A percentile compares a stretch with the other conserved stretches of the same genome.
Conservation (phyloP, 2,888 invertebrate genomes). For the Stenodera caucasica region DNA sequence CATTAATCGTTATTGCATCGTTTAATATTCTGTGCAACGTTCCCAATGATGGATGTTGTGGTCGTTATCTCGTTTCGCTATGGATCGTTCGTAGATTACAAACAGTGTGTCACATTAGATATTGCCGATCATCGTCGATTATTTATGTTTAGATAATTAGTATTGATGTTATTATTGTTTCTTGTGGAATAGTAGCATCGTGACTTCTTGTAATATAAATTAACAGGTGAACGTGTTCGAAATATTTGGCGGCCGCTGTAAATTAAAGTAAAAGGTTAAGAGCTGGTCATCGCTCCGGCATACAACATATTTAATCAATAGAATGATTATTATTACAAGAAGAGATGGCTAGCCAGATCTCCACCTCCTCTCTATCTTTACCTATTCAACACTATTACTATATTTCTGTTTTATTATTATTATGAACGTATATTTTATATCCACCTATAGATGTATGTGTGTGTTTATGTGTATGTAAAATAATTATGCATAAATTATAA, state of each 20-base stretch:
- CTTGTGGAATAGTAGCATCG: slow-evolving; percentile 28
- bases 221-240: slow-evolving; percentile 28
- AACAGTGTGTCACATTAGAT: too few relatives aligned
- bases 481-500: slow-evolving; percentile 42
- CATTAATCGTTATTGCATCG: not conserved
- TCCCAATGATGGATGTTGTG: not conserved
- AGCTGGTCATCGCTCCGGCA: slow-evolving; percentile 25
- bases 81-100: slow-evolving; percentile 1
- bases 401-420: not conserved
- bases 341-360: slow-evolving; percentile 8
- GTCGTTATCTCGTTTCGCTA: slow-evolving; percentile 1
- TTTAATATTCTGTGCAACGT: slow-evolving; percentile 4
- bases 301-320: slow-evolving; percentile 21
- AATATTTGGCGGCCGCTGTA: slow-evolving; percentile 37
- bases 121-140: too few relatives aligned
- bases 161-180: too few relatives aligned
- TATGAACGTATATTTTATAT: not conserved
- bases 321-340: slow-evolving; percentile 24
- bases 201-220: slow-evolving; percentile 25
- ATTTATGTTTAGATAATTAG: too few relatives aligned
- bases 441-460: too few relatives aligned
- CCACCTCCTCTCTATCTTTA: not conserved
- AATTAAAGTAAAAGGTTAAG: slow-evolving; percentile 35
- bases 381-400: not conserved
- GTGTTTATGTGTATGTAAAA: slow-evolving; percentile 27